Conservation (phyloP, 1,140 invertebrate genomes). For the Solen grandis region DNA sequence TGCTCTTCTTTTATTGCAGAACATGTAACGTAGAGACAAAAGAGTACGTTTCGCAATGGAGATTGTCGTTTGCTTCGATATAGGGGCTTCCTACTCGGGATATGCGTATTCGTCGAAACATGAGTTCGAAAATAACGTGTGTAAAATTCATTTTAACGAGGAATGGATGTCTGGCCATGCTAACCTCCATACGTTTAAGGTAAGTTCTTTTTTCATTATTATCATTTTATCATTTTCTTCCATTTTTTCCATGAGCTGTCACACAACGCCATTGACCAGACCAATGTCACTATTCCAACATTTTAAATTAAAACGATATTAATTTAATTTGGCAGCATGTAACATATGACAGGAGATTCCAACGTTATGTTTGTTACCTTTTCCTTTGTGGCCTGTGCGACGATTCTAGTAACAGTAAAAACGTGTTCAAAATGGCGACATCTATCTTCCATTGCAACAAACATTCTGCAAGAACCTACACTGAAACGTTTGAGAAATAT, state of each 20-base stretch:
- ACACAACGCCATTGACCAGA: background rate
- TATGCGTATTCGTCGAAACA: conserved; percentile 28
- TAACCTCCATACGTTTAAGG: conserved; percentile 52
- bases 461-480: no score
- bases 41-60: no score
- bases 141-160: conserved; percentile 50
- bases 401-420: no score
- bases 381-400: no score
- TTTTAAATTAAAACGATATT: no score
- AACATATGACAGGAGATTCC: background rate
- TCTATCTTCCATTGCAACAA: no score
- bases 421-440: no score
- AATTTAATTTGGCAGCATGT: no score
- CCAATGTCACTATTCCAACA: no score
- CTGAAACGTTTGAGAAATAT: no score
- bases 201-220: background rate
- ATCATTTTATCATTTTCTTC: background rate
- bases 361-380: background rate
- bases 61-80: conserved; percentile 36
- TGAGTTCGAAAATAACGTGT: conserved; percentile 3
- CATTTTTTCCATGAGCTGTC: background rate
- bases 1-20: no score
- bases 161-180: conserved; percentile 54
- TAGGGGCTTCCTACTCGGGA: conserved; percentile 25
- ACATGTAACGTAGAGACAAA: no score